Evolutionary conservation across 2,888 invertebrate species (phyloP), one percentile per base, ranked within the genome.

Genomic region (Oscheius myriophilus): DNA sequence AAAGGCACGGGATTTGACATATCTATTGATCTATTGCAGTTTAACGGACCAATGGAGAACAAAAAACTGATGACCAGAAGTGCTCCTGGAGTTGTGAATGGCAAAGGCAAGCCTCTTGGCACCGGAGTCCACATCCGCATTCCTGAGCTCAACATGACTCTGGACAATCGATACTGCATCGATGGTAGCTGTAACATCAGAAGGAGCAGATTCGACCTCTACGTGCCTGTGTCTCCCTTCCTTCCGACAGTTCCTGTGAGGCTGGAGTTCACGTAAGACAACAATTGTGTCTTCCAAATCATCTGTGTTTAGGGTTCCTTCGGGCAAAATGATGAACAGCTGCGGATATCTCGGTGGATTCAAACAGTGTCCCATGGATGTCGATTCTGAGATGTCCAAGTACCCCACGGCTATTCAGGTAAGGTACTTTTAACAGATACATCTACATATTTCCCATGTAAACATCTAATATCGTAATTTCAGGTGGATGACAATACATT

Each of bases 301-400:
- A 3, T 12, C 18, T 16, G 65, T 71, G 77, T 75, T 52, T 63
- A 84, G 84, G 18, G 68, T 75, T 26, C 76, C 78, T 1, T 39
- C 46, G 3, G 72, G 77, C 0, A 75, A 77, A 65, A 59, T 72
- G 53, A 63, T 84, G 26, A 82, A 81, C 71, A 78, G 70, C 58
- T 84, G 84, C 52, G 84, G 84, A n/a, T 70, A 73, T 54, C 58
- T 83, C 58, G 53, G 62, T 16, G 78, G 78, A 16, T 84, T 85
- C 70, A 70, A 70, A 33, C 65, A 69, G 6, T 80, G 80, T 58
- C 21, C 33, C 39, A 33, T 23, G 67, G 65, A 59, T 23, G 42
- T 59, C 2, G 69, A 66, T 43, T 6, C 67, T 39, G 25, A 14
- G 25, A 63, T 42, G n/a, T 7, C 41, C 16, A 57, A 41, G 16